Percentiles rank a stretch among this genome's conserved stretches.
These are phyloP conservation scores for Liasis olivaceus DNA, from an alignment of 2,797 vertebrate species.

Conservation along the genomic window DNA sequence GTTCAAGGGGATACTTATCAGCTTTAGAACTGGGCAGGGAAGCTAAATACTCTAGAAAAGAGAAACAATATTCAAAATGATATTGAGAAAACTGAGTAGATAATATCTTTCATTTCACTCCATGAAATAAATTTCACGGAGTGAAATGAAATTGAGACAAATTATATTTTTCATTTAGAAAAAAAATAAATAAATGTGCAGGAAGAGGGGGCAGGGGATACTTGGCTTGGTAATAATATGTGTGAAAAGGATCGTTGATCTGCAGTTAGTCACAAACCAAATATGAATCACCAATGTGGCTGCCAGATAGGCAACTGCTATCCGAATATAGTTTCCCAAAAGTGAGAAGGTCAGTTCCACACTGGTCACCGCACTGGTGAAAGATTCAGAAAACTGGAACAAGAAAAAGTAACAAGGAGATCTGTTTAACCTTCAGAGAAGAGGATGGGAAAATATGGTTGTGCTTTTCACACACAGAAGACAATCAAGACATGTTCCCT, in stretches of 20 bases:
- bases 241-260: neutral
- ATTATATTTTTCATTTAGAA: neutral
- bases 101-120: neutral
- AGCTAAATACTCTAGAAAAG: neutral
- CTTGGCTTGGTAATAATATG: neutral
- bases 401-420: neutral
- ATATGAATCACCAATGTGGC: neutral
- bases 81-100: neutral
- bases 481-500: no score
- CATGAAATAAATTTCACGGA: neutral
- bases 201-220: neutral
- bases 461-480: no score
- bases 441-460: no score
- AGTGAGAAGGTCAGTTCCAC: neutral
- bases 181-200: neutral
- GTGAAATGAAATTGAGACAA: neutral
- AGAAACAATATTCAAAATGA: neutral
- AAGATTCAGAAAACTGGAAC: neutral
- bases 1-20: neutral
- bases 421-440: no score
- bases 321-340: neutral
- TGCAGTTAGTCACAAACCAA: neutral
- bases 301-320: neutral
- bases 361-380: neutral
- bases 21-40: neutral